These are phyloP conservation scores for Diadromus collaris DNA, from an alignment of 2,888 invertebrate species.

Conservation along the genomic window DNA sequence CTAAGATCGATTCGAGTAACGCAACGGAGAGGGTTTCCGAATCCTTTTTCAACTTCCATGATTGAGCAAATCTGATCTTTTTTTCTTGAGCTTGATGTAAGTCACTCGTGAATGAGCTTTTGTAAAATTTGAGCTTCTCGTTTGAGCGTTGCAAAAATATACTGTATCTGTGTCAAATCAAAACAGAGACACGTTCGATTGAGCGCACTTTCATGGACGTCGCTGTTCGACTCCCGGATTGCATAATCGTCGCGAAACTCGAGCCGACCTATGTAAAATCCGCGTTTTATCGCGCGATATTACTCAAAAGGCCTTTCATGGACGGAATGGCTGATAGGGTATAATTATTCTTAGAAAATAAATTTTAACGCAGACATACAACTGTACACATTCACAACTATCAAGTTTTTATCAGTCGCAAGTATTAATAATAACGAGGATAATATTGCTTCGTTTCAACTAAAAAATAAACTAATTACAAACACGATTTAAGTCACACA, in stretches of 20 bases:
- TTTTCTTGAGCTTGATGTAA: slow-evolving; percentile 35
- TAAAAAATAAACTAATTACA: slow-evolving; percentile 20
- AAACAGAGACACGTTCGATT: slow-evolving; percentile 12
- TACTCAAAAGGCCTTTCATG: slow-evolving; percentile 77
- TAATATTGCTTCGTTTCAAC: slow-evolving; percentile 39
- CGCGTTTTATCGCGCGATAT: slow-evolving; percentile 59
- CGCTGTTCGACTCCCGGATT: slow-evolving; percentile 14
- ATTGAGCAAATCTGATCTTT: slow-evolving; percentile 57
- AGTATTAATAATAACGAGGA: slow-evolving; percentile 27
- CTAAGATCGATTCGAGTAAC: slow-evolving; percentile 58
- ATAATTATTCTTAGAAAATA: slow-evolving; percentile 55
- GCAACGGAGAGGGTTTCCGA: slow-evolving; percentile 7
- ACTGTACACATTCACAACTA: slow-evolving; percentile 27
- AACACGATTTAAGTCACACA: slow-evolving; percentile 73
- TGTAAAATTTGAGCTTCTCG: slow-evolving; percentile 46
- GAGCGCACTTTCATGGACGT: slow-evolving; percentile 43
- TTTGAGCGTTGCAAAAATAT: slow-evolving; percentile 36
- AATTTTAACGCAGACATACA: slow-evolving; percentile 27
- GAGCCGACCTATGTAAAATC: slow-evolving; percentile 74
- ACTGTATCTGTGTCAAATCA: background rate
- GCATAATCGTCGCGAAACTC: slow-evolving; percentile 55
- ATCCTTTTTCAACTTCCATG: slow-evolving; percentile 26
- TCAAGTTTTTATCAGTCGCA: slow-evolving; percentile 1
- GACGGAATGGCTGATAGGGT: slow-evolving; percentile 78
- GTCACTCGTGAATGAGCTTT: background rate